A percentile compares a stretch with the other conserved stretches of the same genome.
Conservation (phyloP, 2,888 invertebrate species). For the Tetragonisca angustula region DNA sequence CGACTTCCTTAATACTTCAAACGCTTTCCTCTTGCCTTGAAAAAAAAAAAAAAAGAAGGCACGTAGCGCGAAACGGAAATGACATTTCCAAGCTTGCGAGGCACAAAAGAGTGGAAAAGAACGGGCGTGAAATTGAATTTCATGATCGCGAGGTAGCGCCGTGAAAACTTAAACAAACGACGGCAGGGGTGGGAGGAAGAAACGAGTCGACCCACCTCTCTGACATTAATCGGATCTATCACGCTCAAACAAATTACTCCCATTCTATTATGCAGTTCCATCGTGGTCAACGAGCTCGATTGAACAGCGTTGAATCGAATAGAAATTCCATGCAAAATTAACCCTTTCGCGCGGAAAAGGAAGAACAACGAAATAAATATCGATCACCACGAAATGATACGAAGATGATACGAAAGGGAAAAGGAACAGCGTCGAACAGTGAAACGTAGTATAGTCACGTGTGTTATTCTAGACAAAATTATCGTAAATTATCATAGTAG, state of each 20-base stretch:
- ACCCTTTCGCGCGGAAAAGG: neutral
- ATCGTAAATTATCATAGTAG: too few relatives aligned
- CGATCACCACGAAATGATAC: neutral
- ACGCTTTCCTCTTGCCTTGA: neutral
- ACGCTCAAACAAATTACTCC: conserved; percentile 13
- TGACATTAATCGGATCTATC: conserved; percentile 23
- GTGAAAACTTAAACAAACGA: conserved; percentile 21
- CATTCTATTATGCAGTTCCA: conserved; percentile 24
- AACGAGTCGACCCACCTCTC: neutral
- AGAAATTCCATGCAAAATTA: neutral
- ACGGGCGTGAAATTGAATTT: conserved; percentile 17
- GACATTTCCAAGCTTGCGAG: neutral
- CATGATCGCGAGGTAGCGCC: neutral
- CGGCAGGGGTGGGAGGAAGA: neutral
- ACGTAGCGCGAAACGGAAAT: neutral
- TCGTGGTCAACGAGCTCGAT: conserved; percentile 3
- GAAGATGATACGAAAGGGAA: neutral
- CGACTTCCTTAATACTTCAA: neutral
- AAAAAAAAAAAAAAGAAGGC: too few relatives aligned
- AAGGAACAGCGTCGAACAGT: neutral
- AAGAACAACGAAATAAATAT: neutral
- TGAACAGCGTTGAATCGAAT: conserved; percentile 6
- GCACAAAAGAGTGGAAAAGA: neutral
- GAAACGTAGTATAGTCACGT: neutral
- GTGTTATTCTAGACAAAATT: too few relatives aligned